Base-by-base conservation (phyloP, 2,797 vertebrate species). In the Meda fulgida region DNA sequence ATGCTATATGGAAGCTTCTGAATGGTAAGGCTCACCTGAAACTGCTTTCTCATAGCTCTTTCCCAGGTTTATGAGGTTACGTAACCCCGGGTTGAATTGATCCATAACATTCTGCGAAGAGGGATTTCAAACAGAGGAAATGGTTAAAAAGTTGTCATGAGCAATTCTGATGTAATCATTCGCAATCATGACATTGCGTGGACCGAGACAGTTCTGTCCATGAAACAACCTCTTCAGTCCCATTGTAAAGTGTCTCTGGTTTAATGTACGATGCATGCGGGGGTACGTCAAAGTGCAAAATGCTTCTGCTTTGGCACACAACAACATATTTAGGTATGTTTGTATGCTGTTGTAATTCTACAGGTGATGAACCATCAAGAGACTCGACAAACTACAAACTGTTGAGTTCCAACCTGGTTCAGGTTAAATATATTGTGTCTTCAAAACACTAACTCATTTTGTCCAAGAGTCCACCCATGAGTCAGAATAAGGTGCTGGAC, bases 21-120 rank as follows among this genome's bases (percentile, higher is more conserved):
- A 65, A 78, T 66, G 6, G 11, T 26, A 89, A 63, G 71, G 90
- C 97, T 97, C 94, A 99, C 98, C 98, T 86, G 94, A 95, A 81
- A 98, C 97, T 21, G 98, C 95, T 93, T 99, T 99, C 94, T 99
- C 98, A 80, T 99, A 99, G 93, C 95, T 99, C 94, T 98, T 99
- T 23, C 98, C 98, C 89, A 99, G 92, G 93, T 98, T 99, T 94
- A 98, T 95, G 91, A 99, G 96, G 90, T 99, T 99, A 90, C 97
- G 96, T 88, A 99, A 95, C 23, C 98, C 97, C 0, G 98, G 98
- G 92, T 99, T 99, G 94, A 99, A 99, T 89, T 99, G 97, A 80
- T 99, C 98, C 98, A 99, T 97, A 88, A 99, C 98, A 96, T 97
- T 99, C 98, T 99, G 92, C 1, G 40, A 48, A 80, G 38, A 81